Conservation (phyloP, 2,888 invertebrate species). For the Acanthosepion lycidas region DNA sequence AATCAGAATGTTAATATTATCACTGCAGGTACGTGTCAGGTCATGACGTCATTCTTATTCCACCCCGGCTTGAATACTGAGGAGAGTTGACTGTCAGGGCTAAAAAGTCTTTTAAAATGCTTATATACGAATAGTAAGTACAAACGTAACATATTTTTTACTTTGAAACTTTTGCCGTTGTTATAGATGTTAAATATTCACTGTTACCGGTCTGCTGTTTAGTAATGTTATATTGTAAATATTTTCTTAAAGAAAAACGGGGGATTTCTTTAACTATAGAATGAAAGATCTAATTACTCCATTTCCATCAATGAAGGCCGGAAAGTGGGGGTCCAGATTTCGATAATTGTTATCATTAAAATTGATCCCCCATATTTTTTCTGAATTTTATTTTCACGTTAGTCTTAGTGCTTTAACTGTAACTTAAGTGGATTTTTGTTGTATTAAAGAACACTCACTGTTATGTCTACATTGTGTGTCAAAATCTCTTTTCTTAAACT, state of each 20-base stretch:
- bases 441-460: neutral
- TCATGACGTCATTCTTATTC: slow-evolving; percentile 4
- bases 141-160: neutral
- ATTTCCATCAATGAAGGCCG: neutral
- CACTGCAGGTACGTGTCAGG: neutral
- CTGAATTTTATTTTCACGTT: neutral
- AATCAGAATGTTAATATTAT: neutral
- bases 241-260: neutral
- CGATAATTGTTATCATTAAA: neutral
- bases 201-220: neutral
- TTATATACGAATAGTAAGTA: slow-evolving; percentile 33
- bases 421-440: neutral
- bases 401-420: neutral
- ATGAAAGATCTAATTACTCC: neutral
- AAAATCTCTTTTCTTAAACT: neutral
- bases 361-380: neutral
- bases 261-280: neutral
- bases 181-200: neutral
- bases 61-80: slow-evolving; percentile 20
- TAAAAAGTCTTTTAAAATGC: neutral
- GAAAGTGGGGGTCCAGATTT: neutral
- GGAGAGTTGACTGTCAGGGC: neutral
- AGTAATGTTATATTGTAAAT: neutral
- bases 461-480: neutral
- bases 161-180: neutral